A percentile compares a stretch with the other conserved stretches of the same genome.
phyloP scores from a whole-genome alignment of 2,888 invertebrate species.

The Cheilosia soror region DNA sequence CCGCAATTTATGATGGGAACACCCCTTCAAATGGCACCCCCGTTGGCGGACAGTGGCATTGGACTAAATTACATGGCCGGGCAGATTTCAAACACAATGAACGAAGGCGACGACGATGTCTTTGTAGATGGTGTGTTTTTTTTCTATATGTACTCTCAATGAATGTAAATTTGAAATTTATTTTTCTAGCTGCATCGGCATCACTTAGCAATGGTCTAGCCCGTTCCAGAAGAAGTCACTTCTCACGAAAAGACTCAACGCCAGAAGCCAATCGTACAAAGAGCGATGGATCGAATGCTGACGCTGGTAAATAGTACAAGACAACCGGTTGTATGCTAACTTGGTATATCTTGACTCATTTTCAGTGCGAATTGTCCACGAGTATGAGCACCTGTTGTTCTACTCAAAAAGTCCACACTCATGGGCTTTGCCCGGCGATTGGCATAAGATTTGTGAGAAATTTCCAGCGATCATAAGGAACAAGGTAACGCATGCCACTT shows the following conservation, averaged over 20 bases:
- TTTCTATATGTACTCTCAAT: no score
- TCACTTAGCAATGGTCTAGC: constrained; percentile 81
- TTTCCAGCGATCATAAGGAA: constrained; percentile 83
- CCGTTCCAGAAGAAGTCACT: constrained; percentile 83
- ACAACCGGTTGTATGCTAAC: constrained; percentile 26
- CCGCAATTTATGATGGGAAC: constrained; percentile 80
- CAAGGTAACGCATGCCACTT: constrained; percentile 82
- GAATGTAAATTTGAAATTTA: constrained; percentile 2
- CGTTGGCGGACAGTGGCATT: constrained; percentile 83
- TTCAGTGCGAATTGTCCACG: constrained; percentile 82
- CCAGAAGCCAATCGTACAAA: constrained; percentile 80
- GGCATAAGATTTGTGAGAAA: constrained; percentile 82
- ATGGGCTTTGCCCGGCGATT: constrained; percentile 82
- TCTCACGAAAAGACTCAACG: constrained; percentile 83
- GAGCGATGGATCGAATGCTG: constrained; percentile 76
- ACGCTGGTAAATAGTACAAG: constrained; percentile 60
- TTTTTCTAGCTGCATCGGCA: constrained; percentile 73
- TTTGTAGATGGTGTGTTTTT: constrained; percentile 79
- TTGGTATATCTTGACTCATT: constrained; percentile 49
- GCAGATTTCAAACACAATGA: constrained; percentile 77
- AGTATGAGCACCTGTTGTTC: constrained; percentile 82
- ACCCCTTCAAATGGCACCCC: constrained; percentile 78
- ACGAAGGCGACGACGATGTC: constrained; percentile 83
- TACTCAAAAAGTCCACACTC: constrained; percentile 83
- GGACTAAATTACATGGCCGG: constrained; percentile 82